A percentile compares a stretch with the other conserved stretches of the same genome.
Evolutionary conservation across 2,113 vertebrate species (phyloP).

Genomic region (Aspiorhynchus laticeps): DNA sequence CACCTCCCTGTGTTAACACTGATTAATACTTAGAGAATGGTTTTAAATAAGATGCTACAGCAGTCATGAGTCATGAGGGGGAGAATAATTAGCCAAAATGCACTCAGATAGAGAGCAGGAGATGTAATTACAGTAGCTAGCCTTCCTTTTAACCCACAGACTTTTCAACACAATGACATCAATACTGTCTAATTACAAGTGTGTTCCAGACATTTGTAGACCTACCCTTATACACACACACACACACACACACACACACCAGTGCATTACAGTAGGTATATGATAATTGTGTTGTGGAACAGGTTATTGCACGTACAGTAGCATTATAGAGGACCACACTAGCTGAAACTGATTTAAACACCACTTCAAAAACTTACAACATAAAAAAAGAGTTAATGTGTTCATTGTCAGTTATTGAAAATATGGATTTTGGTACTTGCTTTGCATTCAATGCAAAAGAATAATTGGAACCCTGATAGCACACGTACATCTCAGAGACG

Average conservation of each 20-base stretch:
- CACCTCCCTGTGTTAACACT: background rate
- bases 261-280: background rate
- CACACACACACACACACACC: background rate
- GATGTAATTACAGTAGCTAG: conserved; percentile 9
- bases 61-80: background rate
- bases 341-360: background rate
- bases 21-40: background rate
- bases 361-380: background rate
- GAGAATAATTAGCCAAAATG: conserved; percentile 15
- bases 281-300: background rate
- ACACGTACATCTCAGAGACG: too few relatives aligned
- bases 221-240: background rate
- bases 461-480: too few relatives aligned
- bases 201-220: conserved; percentile 8
- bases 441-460: background rate
- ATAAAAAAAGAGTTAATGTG: background rate
- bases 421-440: background rate
- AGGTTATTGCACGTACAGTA: background rate
- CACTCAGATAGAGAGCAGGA: background rate
- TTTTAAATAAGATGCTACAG: background rate
- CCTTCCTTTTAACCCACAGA: conserved; percentile 13
- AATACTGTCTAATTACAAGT: conserved; percentile 7
- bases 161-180: conserved; percentile 12
- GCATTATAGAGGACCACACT: background rate
- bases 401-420: background rate